These are phyloP conservation scores for Leptocoma aspasia DNA, from an alignment of 2,113 vertebrate genomes.

Conservation along the genomic window DNA sequence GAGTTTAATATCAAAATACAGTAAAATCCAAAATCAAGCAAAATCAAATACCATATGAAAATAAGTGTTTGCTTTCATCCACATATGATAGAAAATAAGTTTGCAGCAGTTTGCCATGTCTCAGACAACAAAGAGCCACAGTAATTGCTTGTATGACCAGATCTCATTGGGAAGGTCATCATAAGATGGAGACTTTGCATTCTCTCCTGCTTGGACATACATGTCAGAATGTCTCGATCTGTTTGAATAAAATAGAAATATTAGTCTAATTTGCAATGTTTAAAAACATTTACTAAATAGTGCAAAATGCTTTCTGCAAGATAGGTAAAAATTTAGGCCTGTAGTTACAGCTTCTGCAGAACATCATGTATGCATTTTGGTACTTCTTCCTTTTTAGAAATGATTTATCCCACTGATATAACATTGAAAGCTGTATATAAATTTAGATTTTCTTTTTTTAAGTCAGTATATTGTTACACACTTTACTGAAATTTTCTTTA, in stretches of 20 bases:
- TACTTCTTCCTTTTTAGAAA: background rate
- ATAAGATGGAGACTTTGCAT: background rate
- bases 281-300: background rate
- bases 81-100: background rate
- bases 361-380: background rate
- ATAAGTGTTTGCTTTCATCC: background rate
- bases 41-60: background rate
- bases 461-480: background rate
- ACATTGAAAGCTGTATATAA: background rate
- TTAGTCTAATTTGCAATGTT: background rate
- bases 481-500: background rate
- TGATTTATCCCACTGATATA: background rate
- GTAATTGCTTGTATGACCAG: background rate
- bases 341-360: background rate
- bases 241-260: background rate
- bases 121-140: background rate
- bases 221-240: background rate
- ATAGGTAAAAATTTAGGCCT: background rate
- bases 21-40: background rate
- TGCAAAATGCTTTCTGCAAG: background rate
- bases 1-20: background rate
- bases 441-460: background rate
- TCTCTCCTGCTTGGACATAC: background rate
- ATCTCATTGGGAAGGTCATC: background rate
- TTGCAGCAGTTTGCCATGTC: background rate